These are phyloP conservation scores for Brenthis hecate DNA, from an alignment of 2,888 invertebrate genomes.

Conservation along the genomic window DNA sequence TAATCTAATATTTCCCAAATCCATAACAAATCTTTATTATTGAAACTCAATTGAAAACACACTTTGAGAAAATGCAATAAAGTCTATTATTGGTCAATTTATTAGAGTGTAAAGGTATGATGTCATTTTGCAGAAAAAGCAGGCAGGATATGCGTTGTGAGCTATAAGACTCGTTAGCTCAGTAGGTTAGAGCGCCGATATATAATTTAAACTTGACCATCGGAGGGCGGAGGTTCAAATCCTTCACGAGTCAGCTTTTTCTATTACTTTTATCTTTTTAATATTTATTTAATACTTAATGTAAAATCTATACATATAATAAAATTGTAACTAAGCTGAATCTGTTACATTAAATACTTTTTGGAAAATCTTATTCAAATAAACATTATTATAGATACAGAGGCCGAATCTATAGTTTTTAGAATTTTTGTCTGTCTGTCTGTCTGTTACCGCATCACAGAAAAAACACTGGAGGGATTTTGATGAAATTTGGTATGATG, in stretches of 20 bases:
- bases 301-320: no score
- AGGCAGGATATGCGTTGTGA: neutral
- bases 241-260: constrained; percentile 47
- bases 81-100: neutral
- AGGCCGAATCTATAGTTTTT: no score
- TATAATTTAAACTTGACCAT: constrained; percentile 43
- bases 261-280: constrained; percentile 11
- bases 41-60: neutral
- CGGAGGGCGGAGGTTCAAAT: constrained; percentile 52
- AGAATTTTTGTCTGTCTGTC: no score
- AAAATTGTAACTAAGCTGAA: no score
- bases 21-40: neutral
- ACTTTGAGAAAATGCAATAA: neutral
- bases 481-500: no score
- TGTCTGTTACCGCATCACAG: no score
- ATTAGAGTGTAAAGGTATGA: constrained; percentile 1
- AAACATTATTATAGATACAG: no score
- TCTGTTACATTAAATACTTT: no score
- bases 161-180: constrained; percentile 47
- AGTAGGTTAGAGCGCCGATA: constrained; percentile 53
- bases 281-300: constrained; percentile 20
- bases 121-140: constrained; percentile 14
- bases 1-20: no score
- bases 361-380: no score
- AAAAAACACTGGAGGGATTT: no score